Conservation (phyloP, 2,888 invertebrate species). For the Tetanocera ferruginea region DNA sequence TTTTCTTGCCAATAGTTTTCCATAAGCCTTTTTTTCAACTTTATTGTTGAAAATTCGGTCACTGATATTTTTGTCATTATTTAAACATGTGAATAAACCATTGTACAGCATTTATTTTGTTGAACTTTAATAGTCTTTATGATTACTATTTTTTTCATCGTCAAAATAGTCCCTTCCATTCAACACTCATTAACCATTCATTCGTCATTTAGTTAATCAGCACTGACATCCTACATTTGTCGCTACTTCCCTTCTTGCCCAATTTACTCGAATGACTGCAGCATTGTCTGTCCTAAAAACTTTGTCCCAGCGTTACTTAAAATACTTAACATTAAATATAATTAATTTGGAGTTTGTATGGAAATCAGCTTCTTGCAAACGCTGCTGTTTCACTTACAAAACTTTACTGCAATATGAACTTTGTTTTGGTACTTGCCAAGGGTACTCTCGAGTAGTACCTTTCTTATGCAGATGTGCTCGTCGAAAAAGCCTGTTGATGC, state of each 20-base stretch:
- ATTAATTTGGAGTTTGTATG: constrained; percentile 13
- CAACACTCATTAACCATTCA: constrained; percentile 58
- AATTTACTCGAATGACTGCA: background rate
- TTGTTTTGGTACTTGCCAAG: background rate
- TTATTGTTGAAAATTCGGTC: no score
- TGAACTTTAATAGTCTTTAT: no score
- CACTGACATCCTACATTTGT: constrained; percentile 11
- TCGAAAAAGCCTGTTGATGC: constrained; percentile 32
- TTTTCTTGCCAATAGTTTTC: no score
- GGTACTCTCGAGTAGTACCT: constrained; percentile 1
- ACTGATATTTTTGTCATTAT: no score
- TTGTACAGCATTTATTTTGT: no score
- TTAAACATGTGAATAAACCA: no score
- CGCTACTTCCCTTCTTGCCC: background rate
- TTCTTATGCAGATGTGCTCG: constrained; percentile 3
- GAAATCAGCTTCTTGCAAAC: background rate
- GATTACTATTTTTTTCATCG: no score
- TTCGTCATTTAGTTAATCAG: constrained; percentile 65
- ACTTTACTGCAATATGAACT: background rate
- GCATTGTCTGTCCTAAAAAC: background rate
- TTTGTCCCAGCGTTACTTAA: background rate
- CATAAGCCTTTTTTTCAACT: no score
- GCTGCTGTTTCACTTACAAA: background rate
- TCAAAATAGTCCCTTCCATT: constrained; percentile 36
- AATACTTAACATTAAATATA: constrained; percentile 15